A percentile compares a stretch with the other conserved stretches of the same genome.
phyloP scores from a whole-genome alignment of 2,113 vertebrate genomes.

The Dicerorhinus sumatrensis region DNA sequence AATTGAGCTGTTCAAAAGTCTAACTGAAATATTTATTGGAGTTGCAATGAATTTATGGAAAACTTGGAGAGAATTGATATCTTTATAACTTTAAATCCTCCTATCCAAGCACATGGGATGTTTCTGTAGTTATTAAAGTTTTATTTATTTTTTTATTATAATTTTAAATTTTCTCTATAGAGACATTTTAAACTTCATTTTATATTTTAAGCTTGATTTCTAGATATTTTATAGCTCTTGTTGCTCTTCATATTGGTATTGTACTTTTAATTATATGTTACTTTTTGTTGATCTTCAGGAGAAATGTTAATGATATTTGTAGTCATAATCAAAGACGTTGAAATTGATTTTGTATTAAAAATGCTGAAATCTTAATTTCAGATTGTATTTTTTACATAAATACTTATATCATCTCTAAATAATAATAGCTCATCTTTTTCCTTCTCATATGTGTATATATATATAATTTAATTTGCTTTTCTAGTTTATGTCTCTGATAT shows the following conservation, averaged over 20 bases:
- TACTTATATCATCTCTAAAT: neutral
- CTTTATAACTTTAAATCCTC: neutral
- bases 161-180: neutral
- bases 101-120: neutral
- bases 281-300: neutral
- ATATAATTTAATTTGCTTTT: neutral
- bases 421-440: neutral
- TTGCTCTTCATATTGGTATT: neutral
- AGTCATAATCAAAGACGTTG: neutral
- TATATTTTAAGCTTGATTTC: neutral
- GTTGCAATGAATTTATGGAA: neutral
- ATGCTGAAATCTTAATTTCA: neutral
- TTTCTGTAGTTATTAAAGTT: neutral
- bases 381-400: neutral
- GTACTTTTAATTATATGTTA: neutral
- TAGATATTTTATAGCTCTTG: neutral
- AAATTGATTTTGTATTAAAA: neutral
- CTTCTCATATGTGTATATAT: neutral
- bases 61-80: neutral
- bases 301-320: neutral
- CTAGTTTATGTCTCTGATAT: neutral
- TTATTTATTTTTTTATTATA: neutral
- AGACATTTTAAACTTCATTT: neutral
- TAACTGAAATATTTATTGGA: neutral
- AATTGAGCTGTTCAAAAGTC: neutral